These are phyloP conservation scores for Morone saxatilis DNA, from an alignment of 2,113 vertebrate genomes.

Conservation along the genomic window DNA sequence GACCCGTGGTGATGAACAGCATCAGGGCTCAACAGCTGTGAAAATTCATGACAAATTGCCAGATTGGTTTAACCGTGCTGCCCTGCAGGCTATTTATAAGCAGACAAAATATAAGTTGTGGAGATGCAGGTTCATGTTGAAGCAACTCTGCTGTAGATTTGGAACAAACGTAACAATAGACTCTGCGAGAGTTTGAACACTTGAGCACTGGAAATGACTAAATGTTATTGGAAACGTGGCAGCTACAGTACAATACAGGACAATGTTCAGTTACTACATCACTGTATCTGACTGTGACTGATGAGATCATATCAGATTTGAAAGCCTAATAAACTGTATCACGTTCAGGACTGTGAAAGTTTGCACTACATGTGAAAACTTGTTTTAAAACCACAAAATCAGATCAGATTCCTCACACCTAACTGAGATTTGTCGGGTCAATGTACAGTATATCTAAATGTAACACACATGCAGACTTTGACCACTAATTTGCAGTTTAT, in stretches of 20 bases:
- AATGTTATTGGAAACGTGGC: neutral
- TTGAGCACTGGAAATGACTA: neutral
- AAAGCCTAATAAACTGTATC: neutral
- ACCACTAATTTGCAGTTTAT: neutral
- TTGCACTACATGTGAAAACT: too few species aligned
- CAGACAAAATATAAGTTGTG: neutral
- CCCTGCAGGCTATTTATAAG: neutral
- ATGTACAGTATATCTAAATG: neutral
- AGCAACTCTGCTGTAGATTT: neutral
- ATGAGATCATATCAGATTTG: neutral
- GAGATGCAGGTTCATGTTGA: neutral
- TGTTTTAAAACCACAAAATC: neutral
- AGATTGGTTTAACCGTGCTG: neutral
- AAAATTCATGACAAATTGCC: neutral
- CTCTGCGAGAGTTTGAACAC: neutral
- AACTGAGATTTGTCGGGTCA: neutral
- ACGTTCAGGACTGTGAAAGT: neutral
- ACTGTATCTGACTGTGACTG: neutral
- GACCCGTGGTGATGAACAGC: neutral
- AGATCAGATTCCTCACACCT: too few species aligned
- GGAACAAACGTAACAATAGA: neutral
- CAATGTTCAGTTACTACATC: neutral
- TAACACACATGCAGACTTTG: neutral
- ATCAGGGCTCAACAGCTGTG: conserved; percentile 14
- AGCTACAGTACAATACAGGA: neutral